Evolutionary conservation across 2,888 invertebrate species (phyloP), one percentile per base, ranked within the genome.

Genomic region (Helobdella robusta): DNA sequence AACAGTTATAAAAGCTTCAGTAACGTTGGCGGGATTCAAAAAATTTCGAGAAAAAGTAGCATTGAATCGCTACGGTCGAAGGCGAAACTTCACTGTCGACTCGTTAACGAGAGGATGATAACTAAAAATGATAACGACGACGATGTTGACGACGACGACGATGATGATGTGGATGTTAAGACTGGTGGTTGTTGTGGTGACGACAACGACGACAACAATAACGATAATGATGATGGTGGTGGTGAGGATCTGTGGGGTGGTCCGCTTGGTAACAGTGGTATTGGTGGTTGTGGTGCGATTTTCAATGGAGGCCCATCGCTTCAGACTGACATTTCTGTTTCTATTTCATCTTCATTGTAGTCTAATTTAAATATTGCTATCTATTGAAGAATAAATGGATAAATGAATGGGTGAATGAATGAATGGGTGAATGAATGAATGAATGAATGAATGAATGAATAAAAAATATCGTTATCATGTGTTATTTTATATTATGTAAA

Each of bases 131-230:
- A 59, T 64, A 35, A 61, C 62, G 59, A 61, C 62, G 56, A 59
- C 34, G 44, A 46, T 48, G 60, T 11, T 60, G 60, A 46, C 36
- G 60, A 46, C 36, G 44, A 48, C 20, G 44, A 63, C 32, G 60
- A 64, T 64, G 56, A 59, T 64, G 56, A 59, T 64, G 35, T 32
- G 2, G 59, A 61, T 62, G 35, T 15, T 40, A 18, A 40, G 11
- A 18, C 8, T 40, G 40, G n/a, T 54, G 52, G 20, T 52, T 11
- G 20, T 52, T 11, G 20, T 52, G 52, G 20, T 52, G 52, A 52
- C 20, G 52, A 32, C 20, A 20, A 23, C 20, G 52, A 23, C 32
- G 59, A 25, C 32, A 11, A 18, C 11, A 32, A 32, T 59, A 32
- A 18, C 20, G 34, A 18, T 32, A 32, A 18, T 59, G 59, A 25